Percentiles rank a stretch among this genome's conserved stretches.
Conservation (phyloP, 2,797 vertebrate species). For the Peromyscus melanophrys region DNA sequence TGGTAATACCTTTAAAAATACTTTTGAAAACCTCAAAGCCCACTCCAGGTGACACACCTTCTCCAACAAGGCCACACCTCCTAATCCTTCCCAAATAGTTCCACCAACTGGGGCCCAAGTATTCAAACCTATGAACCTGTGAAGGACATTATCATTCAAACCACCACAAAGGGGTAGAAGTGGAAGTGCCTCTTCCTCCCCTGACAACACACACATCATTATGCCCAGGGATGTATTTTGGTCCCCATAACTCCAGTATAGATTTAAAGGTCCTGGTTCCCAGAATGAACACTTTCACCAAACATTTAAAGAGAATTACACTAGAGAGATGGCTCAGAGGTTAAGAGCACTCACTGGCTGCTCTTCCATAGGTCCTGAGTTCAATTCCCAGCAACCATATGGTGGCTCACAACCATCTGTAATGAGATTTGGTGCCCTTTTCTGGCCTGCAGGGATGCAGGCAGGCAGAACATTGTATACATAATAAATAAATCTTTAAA, state of each 20-base stretch:
- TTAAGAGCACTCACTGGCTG: no score
- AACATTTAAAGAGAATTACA: not conserved
- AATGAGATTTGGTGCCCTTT: no score
- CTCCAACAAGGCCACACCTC: not conserved
- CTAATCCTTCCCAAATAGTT: not conserved
- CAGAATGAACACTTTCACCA: not conserved
- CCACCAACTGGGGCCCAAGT: not conserved
- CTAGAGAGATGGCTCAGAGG: no score
- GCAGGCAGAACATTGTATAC: no score
- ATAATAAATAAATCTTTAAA: no score
- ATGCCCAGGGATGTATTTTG: not conserved
- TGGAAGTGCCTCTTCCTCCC: not conserved
- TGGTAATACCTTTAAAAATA: not conserved
- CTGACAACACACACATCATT: not conserved
- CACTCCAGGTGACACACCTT: not conserved
- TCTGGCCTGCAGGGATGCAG: no score
- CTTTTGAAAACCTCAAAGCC: not conserved
- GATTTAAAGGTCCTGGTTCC: not conserved
- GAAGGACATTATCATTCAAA: not conserved
- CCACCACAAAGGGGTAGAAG: not conserved
- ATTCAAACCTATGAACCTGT: not conserved
- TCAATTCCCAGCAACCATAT: no score
- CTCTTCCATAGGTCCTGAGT: no score
- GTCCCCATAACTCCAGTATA: not conserved
- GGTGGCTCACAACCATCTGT: no score